Evolutionary conservation across 2,113 vertebrate species (phyloP).

Genomic region (Echinops telfairi): DNA sequence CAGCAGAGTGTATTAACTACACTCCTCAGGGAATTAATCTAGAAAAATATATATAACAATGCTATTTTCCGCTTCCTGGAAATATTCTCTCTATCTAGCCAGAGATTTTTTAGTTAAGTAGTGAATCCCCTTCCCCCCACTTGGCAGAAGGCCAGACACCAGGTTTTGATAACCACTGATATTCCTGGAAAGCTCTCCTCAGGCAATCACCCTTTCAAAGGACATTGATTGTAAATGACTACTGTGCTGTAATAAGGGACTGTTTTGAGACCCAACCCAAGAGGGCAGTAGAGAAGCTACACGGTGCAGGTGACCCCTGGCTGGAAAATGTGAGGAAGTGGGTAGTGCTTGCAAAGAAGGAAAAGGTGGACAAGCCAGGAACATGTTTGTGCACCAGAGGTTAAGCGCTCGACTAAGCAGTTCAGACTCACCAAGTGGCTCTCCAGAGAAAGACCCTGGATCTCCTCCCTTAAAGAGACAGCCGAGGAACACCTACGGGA

Average conservation of each 20-base stretch:
- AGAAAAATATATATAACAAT: neutral
- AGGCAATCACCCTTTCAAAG: neutral
- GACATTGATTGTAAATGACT: neutral
- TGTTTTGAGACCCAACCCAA: no score
- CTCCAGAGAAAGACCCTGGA: neutral
- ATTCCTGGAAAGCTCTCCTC: neutral
- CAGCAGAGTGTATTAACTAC: neutral
- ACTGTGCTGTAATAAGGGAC: neutral
- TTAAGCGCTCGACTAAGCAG: neutral
- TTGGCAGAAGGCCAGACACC: neutral
- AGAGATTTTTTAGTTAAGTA: neutral
- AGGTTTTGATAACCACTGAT: neutral
- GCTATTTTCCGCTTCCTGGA: neutral
- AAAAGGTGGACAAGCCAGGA: accelerated
- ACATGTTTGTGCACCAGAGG: neutral
- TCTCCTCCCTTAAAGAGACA: neutral
- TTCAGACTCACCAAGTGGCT: neutral
- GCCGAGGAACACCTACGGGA: neutral
- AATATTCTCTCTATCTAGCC: neutral
- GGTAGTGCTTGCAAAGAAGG: neutral
- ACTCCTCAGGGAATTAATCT: neutral
- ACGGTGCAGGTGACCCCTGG: neutral
- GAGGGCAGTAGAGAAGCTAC: neutral
- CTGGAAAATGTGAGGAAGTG: neutral
- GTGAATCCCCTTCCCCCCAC: accelerated